A percentile compares a stretch with the other conserved stretches of the same genome.
Conservation (phyloP, 2,888 invertebrate species). For the Hyles lineata region DNA sequence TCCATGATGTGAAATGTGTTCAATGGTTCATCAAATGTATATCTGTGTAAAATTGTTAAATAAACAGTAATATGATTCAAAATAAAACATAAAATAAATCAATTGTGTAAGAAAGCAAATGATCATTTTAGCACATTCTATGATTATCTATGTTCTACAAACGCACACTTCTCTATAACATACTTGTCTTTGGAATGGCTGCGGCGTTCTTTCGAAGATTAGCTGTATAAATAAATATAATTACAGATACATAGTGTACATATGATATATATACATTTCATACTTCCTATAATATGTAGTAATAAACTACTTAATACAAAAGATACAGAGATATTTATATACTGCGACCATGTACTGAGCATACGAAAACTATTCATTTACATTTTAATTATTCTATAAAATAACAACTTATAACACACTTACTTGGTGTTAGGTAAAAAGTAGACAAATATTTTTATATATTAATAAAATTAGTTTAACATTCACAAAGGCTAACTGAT, state of each 20-base stretch:
- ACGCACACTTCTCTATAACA: constrained; percentile 71
- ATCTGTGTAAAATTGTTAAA: neutral
- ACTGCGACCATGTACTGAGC: no score
- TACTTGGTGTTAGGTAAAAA: no score
- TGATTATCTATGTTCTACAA: constrained; percentile 25
- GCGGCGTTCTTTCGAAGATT: constrained; percentile 70
- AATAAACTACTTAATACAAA: no score
- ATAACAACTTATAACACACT: no score
- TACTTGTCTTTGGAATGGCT: constrained; percentile 68
- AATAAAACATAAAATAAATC: neutral
- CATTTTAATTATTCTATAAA: no score
- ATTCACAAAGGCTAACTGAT: no score
- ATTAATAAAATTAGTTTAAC: no score
- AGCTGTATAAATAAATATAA: constrained; percentile 61
- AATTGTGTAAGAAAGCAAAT: neutral
- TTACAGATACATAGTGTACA: constrained; percentile 37
- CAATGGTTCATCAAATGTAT: neutral
- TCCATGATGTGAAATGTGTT: constrained; percentile 6
- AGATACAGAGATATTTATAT: no score
- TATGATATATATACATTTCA: constrained; percentile 37
- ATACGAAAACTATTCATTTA: no score
- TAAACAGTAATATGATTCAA: neutral
- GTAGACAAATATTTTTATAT: no score
- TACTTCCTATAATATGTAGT: neutral
- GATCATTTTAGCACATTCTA: constrained; percentile 5